A percentile compares a stretch with the other conserved stretches of the same genome.
phyloP scores from a whole-genome alignment of 2,797 vertebrate genomes.

The Holocentrus rufus region DNA sequence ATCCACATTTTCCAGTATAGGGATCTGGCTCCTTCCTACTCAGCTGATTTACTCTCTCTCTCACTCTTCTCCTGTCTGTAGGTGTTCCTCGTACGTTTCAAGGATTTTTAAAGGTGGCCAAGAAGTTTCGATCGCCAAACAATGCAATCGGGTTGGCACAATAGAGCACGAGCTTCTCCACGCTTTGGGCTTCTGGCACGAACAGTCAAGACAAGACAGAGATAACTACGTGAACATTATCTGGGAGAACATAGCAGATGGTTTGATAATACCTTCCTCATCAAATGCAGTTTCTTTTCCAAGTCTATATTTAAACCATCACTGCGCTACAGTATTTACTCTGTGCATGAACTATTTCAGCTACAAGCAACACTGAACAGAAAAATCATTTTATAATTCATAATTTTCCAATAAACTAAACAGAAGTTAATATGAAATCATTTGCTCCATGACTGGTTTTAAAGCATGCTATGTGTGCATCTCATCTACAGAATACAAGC shows the following conservation, averaged over 20 bases:
- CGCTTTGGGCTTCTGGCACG: slow-evolving; percentile 87
- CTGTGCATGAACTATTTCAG: background rate
- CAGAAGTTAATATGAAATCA: too few species aligned
- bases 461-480: background rate
- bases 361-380: too few species aligned
- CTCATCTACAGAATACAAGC: background rate
- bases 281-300: background rate
- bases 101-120: slow-evolving; percentile 68
- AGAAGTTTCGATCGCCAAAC: slow-evolving; percentile 80
- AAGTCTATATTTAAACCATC: too few species aligned
- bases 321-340: too few species aligned
- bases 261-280: slow-evolving; percentile 4
- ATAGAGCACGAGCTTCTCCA: slow-evolving; percentile 89
- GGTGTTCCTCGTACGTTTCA: slow-evolving; percentile 86
- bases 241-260: slow-evolving; percentile 69
- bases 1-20: too few species aligned
- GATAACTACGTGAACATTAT: slow-evolving; percentile 85
- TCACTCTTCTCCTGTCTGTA: slow-evolving; percentile 40
- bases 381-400: too few species aligned
- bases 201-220: slow-evolving; percentile 87
- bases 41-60: background rate
- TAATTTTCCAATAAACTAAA: too few species aligned
- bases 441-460: too few species aligned
- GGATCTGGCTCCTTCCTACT: too few species aligned
- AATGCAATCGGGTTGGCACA: slow-evolving; percentile 80